Evolutionary conservation across 2,888 invertebrate species (phyloP).

Genomic region (Odontomyia ornata): DNA sequence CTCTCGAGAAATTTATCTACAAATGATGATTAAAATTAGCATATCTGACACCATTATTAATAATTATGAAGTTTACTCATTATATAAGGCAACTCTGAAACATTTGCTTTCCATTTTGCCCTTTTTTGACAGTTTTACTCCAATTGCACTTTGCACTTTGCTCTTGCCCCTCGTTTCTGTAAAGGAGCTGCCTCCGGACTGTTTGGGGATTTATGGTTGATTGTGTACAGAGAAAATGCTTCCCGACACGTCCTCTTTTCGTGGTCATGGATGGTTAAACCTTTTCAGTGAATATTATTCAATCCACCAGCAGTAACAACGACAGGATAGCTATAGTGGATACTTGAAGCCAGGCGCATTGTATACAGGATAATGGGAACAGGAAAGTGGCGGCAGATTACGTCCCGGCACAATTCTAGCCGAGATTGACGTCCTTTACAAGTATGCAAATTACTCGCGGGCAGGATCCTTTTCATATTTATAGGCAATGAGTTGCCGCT

Average conservation of each 20-base stretch:
- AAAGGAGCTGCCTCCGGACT: not conserved
- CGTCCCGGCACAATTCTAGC: constrained; percentile 24
- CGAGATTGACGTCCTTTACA: constrained; percentile 37
- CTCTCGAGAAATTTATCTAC: no score
- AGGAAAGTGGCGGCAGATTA: constrained; percentile 42
- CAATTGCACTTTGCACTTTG: no score
- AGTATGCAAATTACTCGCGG: constrained; percentile 39
- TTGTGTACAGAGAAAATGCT: not conserved
- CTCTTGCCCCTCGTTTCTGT: no score
- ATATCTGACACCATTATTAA: no score
- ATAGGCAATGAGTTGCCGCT: constrained; percentile 33
- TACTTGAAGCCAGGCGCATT: constrained; percentile 14
- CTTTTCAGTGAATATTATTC: constrained; percentile 41
- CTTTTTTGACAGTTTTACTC: no score
- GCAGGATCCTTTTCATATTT: constrained; percentile 18
- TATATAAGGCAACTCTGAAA: no score
- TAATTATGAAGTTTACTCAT: no score
- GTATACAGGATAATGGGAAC: constrained; percentile 40
- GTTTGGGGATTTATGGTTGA: constrained; percentile 12
- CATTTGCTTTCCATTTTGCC: no score
- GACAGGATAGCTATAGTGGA: not conserved
- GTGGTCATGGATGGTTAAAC: constrained; percentile 41
- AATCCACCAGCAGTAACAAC: constrained; percentile 11
- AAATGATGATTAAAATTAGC: no score
- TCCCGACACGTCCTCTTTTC: constrained; percentile 5